Conservation (phyloP, 2,113 vertebrate genomes). For the Riparia riparia region DNA sequence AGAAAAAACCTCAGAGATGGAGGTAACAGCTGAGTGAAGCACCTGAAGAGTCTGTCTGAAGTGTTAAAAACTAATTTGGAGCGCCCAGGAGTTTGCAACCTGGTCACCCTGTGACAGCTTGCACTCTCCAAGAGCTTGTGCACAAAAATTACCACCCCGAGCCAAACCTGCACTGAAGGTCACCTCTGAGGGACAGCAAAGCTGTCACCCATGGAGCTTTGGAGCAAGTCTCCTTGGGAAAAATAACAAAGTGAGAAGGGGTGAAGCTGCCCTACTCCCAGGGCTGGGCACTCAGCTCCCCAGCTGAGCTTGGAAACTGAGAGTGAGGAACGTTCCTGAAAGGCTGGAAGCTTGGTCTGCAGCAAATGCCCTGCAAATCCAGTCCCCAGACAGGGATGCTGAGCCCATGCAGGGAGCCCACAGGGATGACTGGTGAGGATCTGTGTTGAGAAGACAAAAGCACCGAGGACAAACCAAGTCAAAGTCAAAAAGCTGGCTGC, state of each 20-base stretch:
- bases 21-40: neutral
- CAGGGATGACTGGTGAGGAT: neutral
- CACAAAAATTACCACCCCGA: accelerated
- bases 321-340: neutral
- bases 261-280: neutral
- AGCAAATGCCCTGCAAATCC: neutral
- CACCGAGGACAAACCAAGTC: neutral
- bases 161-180: neutral
- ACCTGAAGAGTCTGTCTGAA: neutral
- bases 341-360: neutral
- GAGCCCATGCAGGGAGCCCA: neutral
- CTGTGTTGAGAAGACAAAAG: neutral
- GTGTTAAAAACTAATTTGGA: conserved; percentile 48
- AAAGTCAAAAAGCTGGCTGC: neutral
- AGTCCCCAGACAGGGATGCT: neutral
- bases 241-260: neutral
- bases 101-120: conserved; percentile 10
- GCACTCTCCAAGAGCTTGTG: neutral
- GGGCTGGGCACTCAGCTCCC: neutral
- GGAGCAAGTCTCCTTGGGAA: neutral
- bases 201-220: neutral
- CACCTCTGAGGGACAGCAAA: neutral
- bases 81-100: conserved; percentile 4
- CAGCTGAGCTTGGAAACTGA: neutral
- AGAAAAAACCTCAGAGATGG: neutral